Base-by-base conservation (phyloP, 2,888 invertebrate species). In the Panzeria rudis region DNA sequence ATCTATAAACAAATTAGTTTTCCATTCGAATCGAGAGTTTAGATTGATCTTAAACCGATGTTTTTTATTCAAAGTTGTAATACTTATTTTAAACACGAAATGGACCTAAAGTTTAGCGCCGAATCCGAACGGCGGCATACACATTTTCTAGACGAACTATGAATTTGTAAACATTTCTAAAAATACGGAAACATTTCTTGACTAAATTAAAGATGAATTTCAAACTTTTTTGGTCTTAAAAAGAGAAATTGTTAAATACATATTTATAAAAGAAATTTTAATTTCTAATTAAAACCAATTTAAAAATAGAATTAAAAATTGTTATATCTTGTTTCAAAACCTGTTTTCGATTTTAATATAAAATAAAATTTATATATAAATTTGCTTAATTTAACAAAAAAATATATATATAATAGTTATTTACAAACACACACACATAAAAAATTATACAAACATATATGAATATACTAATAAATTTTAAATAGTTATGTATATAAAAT, bases 401-500 rank as follows among this genome's bases (percentile, higher is more conserved):
- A 54, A 64, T 17, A 13, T 1, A 38, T 38, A 38, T 38, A 35
- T 44, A 20, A 62, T 54, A 41, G 13, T 44, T 78, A 44, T 76
- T 29, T 69, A 84, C 66, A 78, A 32, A 77, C 41, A 73, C 13
- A 78, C 29, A 73, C 73, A 77, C 50, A 81, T 35, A 56, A 50
- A 41, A 72, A 61, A 23, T 71, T 72, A 41, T 62, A 64, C 52
- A 77, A 62, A 59, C 41, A 77, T 35, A 66, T 66, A 66, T 66
- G 17, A 44, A 73, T 66, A 71, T 56, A 66, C 15, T 15, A 41
- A 6, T 52, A 29, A 78, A 79, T 59, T 72, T 44, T 44, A 73
- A 75, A 85, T 38, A 81, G 72, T 66, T 76, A 66, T 79, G 8
- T 0, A 8, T 15, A 71, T 76, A 78, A 77, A 61, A 35, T 73